Evolutionary conservation across 2,888 invertebrate species (phyloP).

Genomic region (Epirrhoe alternata): DNA sequence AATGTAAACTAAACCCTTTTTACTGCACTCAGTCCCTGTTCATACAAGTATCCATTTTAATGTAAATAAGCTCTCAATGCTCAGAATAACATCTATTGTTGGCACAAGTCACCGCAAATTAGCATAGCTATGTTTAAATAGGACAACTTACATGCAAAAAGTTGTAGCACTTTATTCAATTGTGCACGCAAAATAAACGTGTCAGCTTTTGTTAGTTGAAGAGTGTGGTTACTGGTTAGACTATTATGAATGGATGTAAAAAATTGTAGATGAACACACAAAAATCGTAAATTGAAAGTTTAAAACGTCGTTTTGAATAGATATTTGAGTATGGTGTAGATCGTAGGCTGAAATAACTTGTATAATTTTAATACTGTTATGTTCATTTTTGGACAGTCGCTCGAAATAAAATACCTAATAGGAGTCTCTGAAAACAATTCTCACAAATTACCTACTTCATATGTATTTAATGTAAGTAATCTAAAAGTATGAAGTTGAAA

Average conservation of each 20-base stretch:
- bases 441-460: too few species aligned
- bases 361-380: too few species aligned
- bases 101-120: background rate
- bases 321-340: too few species aligned
- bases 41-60: background rate
- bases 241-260: background rate
- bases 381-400: too few species aligned
- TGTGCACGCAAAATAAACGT: background rate
- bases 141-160: background rate
- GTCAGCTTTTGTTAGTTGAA: background rate
- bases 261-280: background rate
- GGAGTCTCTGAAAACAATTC: too few species aligned
- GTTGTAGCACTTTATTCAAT: background rate
- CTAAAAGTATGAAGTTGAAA: too few species aligned
- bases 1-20: background rate
- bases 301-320: too few species aligned
- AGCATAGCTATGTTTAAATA: slow-evolving; percentile 1
- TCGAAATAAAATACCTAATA: too few species aligned
- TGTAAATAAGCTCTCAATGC: background rate
- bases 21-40: background rate
- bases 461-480: too few species aligned
- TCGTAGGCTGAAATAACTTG: too few species aligned
- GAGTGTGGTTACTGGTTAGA: background rate
- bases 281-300: too few species aligned
- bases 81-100: background rate